phyloP scores from a whole-genome alignment of 2,113 vertebrate species.

The Phaethon lepturus region DNA sequence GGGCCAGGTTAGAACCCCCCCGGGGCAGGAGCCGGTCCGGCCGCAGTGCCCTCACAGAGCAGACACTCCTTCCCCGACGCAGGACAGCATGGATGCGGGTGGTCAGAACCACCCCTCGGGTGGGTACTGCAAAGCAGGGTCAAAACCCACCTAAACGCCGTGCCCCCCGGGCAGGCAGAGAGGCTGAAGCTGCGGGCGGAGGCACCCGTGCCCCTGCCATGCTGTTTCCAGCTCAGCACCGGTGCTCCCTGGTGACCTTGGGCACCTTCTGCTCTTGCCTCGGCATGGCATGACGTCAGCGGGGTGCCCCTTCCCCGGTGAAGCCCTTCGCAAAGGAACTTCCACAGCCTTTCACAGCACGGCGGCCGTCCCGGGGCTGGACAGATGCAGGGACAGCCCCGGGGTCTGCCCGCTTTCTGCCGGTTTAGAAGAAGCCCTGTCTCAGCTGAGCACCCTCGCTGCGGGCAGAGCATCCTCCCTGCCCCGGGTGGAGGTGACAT shows the following conservation, averaged over 20 bases:
- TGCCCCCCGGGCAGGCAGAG: not conserved
- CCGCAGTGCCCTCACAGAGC: rapidly evolving
- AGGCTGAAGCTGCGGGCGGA: rapidly evolving
- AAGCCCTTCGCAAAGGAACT: not conserved
- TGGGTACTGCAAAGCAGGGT: not conserved
- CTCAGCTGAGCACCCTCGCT: rapidly evolving
- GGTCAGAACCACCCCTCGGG: not conserved
- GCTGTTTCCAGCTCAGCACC: not conserved
- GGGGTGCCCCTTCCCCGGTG: rapidly evolving
- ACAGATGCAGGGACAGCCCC: not conserved
- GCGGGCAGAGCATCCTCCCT: not conserved
- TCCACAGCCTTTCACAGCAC: not conserved
- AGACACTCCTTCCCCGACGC: not conserved
- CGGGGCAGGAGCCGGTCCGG: rapidly evolving
- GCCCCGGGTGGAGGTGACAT: not conserved
- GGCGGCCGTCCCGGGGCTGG: rapidly evolving
- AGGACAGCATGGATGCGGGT: not conserved
- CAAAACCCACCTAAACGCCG: rapidly evolving
- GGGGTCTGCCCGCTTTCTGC: not conserved
- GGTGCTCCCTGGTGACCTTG: not conserved
- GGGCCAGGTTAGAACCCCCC: not conserved
- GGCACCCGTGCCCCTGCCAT: rapidly evolving
- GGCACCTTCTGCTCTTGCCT: not conserved
- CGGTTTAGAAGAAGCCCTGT: not conserved
- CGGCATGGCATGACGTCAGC: rapidly evolving